These are phyloP conservation scores for Teleiodes luculella DNA, from an alignment of 2,888 invertebrate species.

Conservation along the genomic window DNA sequence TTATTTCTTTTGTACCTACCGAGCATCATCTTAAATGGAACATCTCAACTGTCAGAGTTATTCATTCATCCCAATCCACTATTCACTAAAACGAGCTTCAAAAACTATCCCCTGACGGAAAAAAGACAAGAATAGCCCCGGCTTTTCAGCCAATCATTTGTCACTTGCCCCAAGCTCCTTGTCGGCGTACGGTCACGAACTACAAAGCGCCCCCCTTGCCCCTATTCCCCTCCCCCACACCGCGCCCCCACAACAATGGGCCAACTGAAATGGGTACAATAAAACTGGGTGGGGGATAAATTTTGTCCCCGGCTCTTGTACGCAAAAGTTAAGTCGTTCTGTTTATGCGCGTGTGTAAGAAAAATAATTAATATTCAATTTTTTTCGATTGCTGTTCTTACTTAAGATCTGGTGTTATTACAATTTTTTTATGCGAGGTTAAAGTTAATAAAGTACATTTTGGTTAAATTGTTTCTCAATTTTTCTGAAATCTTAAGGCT, in stretches of 20 bases:
- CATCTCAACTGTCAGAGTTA: not conserved
- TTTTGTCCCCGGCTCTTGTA: slow-evolving; percentile 16
- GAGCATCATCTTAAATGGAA: not conserved
- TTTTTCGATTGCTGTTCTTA: too few relatives aligned
- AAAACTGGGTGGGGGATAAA: slow-evolving; percentile 18
- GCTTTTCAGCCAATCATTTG: slow-evolving; percentile 15
- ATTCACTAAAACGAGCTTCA: not conserved
- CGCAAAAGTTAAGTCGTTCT: slow-evolving; percentile 4
- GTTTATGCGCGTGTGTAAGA: not conserved
- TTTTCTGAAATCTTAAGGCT: too few relatives aligned
- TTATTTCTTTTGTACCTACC: not conserved
- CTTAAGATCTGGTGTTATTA: too few relatives aligned
- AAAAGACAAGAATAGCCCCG: not conserved
- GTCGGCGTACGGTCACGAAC: slow-evolving; percentile 7
- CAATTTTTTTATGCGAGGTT: too few relatives aligned
- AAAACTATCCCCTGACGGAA: not conserved
- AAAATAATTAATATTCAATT: not conserved
- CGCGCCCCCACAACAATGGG: slow-evolving; percentile 14
- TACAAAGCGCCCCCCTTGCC: slow-evolving; percentile 6
- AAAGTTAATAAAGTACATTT: too few relatives aligned
- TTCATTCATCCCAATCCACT: not conserved
- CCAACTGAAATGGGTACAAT: slow-evolving; percentile 20
- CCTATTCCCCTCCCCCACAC: slow-evolving; percentile 1
- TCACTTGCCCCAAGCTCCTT: slow-evolving; percentile 16
- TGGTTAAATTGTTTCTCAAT: too few relatives aligned